These are phyloP conservation scores for Drosophila littoralis DNA, from an alignment of 1,140 invertebrate genomes.

Conservation along the genomic window DNA sequence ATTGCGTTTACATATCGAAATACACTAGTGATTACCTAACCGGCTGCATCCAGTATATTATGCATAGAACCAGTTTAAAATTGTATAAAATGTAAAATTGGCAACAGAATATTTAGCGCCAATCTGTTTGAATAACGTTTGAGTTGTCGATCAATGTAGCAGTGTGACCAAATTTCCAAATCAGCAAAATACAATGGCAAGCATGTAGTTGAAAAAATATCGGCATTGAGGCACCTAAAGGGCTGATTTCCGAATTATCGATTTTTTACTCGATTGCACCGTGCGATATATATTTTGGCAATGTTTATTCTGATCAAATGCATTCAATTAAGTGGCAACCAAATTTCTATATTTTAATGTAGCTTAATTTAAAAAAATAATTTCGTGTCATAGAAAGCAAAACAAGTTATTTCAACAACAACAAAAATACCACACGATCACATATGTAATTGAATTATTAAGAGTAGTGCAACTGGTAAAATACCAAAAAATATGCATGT, in stretches of 20 bases:
- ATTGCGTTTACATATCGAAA: no score
- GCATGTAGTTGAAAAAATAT: background rate
- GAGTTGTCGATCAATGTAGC: background rate
- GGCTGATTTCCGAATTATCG: background rate
- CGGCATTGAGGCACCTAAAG: background rate
- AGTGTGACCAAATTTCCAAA: constrained; percentile 4
- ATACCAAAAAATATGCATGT: constrained; percentile 18
- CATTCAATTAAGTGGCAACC: no score
- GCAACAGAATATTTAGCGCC: constrained; percentile 1
- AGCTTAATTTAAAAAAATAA: no score
- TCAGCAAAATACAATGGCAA: background rate
- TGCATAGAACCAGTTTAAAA: background rate
- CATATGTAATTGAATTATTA: background rate
- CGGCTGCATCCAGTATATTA: background rate
- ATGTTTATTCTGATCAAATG: background rate
- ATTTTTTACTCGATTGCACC: background rate
- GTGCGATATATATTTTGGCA: background rate
- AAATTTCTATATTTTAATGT: background rate
- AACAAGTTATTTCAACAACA: background rate
- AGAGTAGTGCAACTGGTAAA: background rate
- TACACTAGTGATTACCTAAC: no score
- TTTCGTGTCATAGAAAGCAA: background rate
- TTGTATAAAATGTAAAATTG: background rate
- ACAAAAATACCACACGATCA: constrained; percentile 3
- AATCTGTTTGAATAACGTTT: background rate